Evolutionary conservation across 2,113 vertebrate genomes (phyloP).

Genomic region (Gymnobelideus leadbeateri): DNA sequence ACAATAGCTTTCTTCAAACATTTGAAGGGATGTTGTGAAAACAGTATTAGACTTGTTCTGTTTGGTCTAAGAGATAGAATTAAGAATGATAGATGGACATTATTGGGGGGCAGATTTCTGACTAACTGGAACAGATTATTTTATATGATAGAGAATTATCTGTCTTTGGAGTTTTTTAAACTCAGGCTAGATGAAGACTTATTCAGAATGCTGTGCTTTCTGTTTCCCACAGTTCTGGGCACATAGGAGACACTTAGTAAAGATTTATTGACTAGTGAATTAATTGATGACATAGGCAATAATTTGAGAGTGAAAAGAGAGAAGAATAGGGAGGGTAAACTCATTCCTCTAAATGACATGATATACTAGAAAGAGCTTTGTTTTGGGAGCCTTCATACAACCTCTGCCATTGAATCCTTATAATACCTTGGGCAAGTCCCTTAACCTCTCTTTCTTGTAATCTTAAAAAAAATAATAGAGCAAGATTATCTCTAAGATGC

Average conservation of each 20-base stretch:
- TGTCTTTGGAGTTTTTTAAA: background rate
- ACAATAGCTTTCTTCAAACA: background rate
- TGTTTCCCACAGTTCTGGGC: background rate
- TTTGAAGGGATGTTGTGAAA: background rate
- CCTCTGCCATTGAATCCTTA: background rate
- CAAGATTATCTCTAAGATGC: background rate
- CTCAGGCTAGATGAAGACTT: background rate
- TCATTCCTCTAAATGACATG: background rate
- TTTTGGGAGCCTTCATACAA: background rate
- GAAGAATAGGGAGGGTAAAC: background rate
- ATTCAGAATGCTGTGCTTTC: background rate
- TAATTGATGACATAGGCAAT: background rate
- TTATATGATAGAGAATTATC: background rate
- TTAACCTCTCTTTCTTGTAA: background rate
- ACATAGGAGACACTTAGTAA: background rate
- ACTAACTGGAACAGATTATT: background rate
- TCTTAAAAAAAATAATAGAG: background rate
- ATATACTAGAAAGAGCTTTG: background rate
- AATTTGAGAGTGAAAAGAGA: background rate
- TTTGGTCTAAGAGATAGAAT: background rate
- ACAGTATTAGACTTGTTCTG: background rate
- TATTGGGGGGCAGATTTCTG: background rate
- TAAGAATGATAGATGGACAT: background rate
- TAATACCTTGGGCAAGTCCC: background rate
- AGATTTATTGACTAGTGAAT: background rate